phyloP scores from a whole-genome alignment of 2,888 invertebrate genomes.

The Harpalus rubripes region DNA sequence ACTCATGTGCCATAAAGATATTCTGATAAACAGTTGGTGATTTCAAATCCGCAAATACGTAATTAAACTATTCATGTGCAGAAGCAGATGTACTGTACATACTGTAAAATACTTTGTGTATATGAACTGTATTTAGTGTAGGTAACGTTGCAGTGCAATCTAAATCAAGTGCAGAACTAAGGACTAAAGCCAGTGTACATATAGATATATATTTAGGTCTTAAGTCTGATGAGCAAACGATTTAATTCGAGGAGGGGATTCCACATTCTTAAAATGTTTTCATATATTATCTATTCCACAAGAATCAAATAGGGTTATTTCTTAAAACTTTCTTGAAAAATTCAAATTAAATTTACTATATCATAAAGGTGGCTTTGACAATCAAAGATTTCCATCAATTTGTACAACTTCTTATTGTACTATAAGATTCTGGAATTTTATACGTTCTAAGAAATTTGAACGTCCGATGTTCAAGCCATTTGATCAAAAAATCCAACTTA shows the following conservation, averaged over 20 bases:
- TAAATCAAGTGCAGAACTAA: conserved; percentile 27
- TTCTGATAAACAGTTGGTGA: conserved; percentile 53
- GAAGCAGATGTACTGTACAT: conserved; percentile 56
- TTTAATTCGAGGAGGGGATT: background rate
- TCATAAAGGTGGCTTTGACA: too few species aligned
- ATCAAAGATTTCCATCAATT: too few species aligned
- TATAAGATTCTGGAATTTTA: too few species aligned
- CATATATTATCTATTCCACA: background rate
- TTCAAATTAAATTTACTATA: too few species aligned
- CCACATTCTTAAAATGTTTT: background rate
- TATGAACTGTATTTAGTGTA: conserved; percentile 56
- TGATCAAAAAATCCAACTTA: too few species aligned
- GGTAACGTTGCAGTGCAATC: conserved; percentile 57
- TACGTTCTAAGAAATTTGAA: too few species aligned
- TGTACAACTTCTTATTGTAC: too few species aligned
- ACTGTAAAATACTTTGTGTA: conserved; percentile 64
- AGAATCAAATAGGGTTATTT: background rate
- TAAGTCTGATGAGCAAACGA: conserved; percentile 13
- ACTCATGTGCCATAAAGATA: conserved; percentile 64
- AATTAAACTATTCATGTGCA: conserved; percentile 52
- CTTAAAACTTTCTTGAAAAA: background rate
- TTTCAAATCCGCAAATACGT: conserved; percentile 67
- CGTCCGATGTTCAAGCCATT: too few species aligned
- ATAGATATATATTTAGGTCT: background rate
- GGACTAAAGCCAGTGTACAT: background rate